Conservation (phyloP, 2,888 invertebrate genomes). For the Shargacucullia verbasci region DNA sequence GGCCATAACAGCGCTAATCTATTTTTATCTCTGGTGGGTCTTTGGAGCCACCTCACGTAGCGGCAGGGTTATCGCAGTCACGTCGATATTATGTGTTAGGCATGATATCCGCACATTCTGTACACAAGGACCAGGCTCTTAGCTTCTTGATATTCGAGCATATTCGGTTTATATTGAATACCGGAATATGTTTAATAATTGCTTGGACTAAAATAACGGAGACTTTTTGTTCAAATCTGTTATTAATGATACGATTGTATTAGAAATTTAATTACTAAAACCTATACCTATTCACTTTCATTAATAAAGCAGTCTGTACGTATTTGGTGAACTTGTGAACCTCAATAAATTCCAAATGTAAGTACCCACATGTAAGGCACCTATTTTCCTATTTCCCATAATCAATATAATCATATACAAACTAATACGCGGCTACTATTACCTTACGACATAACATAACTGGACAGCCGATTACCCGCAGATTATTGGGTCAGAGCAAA, state of each 20-base stretch:
- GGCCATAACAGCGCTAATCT: constrained; percentile 58
- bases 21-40: constrained; percentile 61
- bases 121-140: constrained; percentile 1
- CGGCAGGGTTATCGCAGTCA: constrained; percentile 36
- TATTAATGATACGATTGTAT: background rate
- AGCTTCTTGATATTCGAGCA: constrained; percentile 15
- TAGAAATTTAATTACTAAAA: constrained; percentile 20
- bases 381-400: too few relatives aligned
- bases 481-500: constrained; percentile 54
- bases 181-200: background rate
- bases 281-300: too few relatives aligned
- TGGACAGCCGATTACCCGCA: constrained; percentile 41
- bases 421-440: background rate
- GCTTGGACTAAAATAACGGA: background rate
- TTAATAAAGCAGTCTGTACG: too few relatives aligned
- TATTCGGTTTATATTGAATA: constrained; percentile 8
- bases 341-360: too few relatives aligned
- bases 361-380: too few relatives aligned
- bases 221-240: too few relatives aligned
- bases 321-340: too few relatives aligned
- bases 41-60: constrained; percentile 64
- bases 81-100: constrained; percentile 27
- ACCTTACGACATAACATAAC: constrained; percentile 29
- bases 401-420: too few relatives aligned
- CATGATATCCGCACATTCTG: constrained; percentile 36